phyloP scores from a whole-genome alignment of 2,888 invertebrate species.

The Acrobasis consociella region DNA sequence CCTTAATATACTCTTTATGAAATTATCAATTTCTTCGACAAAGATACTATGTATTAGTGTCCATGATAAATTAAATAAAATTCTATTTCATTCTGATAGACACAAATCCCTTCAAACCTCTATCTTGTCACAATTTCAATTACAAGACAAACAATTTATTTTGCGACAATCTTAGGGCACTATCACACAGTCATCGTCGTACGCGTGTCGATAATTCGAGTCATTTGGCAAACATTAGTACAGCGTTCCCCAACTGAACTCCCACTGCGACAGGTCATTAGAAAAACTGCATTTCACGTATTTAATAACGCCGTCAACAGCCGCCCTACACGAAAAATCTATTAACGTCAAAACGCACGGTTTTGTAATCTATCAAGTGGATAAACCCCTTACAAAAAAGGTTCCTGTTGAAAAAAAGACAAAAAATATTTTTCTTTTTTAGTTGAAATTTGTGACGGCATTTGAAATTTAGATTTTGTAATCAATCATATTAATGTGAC shows the following conservation, averaged over 20 bases:
- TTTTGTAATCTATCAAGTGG: slow-evolving; percentile 67
- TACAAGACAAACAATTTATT: neutral
- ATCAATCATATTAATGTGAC: neutral
- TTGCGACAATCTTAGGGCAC: slow-evolving; percentile 14
- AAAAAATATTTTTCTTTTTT: neutral
- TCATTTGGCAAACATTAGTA: slow-evolving; percentile 63
- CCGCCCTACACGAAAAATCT: slow-evolving; percentile 70
- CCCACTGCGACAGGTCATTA: slow-evolving; percentile 56
- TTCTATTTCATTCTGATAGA: neutral
- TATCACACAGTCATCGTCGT: slow-evolving; percentile 10
- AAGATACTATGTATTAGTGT: no score
- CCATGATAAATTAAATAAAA: no score
- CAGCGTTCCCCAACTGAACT: slow-evolving; percentile 38
- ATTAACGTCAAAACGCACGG: slow-evolving; percentile 72
- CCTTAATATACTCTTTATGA: no score
- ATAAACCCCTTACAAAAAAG: slow-evolving; percentile 48
- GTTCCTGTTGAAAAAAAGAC: neutral
- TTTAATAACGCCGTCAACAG: slow-evolving; percentile 73
- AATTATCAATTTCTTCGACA: no score
- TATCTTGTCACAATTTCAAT: slow-evolving; percentile 3
- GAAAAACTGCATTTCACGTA: slow-evolving; percentile 79
- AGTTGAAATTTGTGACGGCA: neutral
- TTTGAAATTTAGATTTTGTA: neutral
- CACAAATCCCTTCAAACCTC: neutral
- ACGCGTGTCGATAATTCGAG: slow-evolving; percentile 52